These are phyloP conservation scores for Lophius americanus DNA, from an alignment of 2,797 vertebrate species.

Conservation along the genomic window DNA sequence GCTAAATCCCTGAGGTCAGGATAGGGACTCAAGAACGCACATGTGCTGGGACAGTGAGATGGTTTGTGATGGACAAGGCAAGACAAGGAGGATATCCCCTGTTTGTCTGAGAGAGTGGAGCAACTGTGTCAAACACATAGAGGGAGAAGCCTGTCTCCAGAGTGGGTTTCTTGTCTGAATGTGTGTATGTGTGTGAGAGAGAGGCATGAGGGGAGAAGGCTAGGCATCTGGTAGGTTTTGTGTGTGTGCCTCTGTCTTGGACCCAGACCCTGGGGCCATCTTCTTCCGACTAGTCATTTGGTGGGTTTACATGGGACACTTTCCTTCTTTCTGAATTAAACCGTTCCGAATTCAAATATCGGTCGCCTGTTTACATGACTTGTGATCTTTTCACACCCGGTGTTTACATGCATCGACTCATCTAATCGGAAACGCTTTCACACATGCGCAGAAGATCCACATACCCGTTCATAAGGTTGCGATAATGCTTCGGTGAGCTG, in stretches of 20 bases:
- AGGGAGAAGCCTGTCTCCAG: conserved; percentile 58
- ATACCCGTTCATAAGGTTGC: too few species aligned
- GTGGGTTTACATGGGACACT: too few species aligned
- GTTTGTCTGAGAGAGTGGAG: conserved; percentile 76
- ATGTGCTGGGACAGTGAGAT: conserved; percentile 69
- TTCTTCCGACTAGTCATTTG: conserved; percentile 52
- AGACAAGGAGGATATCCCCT: conserved; percentile 83
- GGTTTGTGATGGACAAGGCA: conserved; percentile 76
- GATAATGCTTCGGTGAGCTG: too few species aligned
- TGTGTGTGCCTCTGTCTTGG: conserved; percentile 60
- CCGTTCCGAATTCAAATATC: too few species aligned
- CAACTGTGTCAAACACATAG: conserved; percentile 37
- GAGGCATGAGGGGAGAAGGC: conserved; percentile 37
- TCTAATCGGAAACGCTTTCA: too few species aligned
- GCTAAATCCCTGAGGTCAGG: conserved; percentile 35
- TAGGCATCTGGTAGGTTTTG: conserved; percentile 53
- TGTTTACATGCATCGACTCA: too few species aligned
- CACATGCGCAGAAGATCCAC: too few species aligned
- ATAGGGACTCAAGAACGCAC: conserved; percentile 53
- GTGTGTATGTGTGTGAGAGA: conserved; percentile 31
- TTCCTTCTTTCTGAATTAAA: too few species aligned
- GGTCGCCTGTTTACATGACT: too few species aligned
- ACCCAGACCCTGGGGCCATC: conserved; percentile 69
- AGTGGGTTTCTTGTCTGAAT: conserved; percentile 47
- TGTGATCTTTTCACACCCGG: too few species aligned